phyloP scores from a whole-genome alignment of 1,140 invertebrate species.

The Drosophila santomea region DNA sequence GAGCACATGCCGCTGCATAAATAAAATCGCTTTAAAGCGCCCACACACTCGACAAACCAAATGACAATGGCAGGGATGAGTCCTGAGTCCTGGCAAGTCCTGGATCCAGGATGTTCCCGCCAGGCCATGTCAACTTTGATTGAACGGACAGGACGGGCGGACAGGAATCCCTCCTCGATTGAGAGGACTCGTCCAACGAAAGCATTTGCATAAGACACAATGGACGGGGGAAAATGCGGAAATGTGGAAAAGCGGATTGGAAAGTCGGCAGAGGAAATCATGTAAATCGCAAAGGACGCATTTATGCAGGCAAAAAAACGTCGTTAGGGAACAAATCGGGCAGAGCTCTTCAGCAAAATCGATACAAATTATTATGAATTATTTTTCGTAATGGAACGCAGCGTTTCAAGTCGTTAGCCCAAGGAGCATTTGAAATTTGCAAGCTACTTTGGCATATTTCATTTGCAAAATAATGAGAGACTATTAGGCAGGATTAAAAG shows the following conservation, averaged over 20 bases:
- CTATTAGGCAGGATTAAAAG: too few relatives aligned
- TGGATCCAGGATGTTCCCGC: slow-evolving; percentile 33
- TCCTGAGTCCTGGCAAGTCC: slow-evolving; percentile 1
- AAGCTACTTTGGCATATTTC: background rate
- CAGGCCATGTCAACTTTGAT: slow-evolving; percentile 68
- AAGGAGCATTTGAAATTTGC: slow-evolving; percentile 12
- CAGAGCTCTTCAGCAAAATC: slow-evolving; percentile 24
- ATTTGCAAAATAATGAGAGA: background rate
- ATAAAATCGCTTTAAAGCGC: slow-evolving; percentile 73
- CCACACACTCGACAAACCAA: background rate
- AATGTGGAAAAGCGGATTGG: slow-evolving; percentile 30
- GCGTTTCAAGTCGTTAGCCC: background rate
- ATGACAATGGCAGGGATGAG: slow-evolving; percentile 38
- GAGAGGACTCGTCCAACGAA: slow-evolving; percentile 20
- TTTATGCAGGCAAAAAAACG: slow-evolving; percentile 32
- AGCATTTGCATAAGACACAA: slow-evolving; percentile 75
- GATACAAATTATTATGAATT: slow-evolving; percentile 40
- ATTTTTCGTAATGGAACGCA: slow-evolving; percentile 24
- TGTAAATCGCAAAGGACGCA: slow-evolving; percentile 42
- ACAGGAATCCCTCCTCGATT: slow-evolving; percentile 29
- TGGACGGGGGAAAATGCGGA: background rate
- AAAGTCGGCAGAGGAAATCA: slow-evolving; percentile 35
- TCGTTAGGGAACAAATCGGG: slow-evolving; percentile 8
- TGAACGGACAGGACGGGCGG: slow-evolving; percentile 51
- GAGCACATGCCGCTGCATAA: slow-evolving; percentile 79